A percentile compares a stretch with the other conserved stretches of the same genome.
Conservation (phyloP, 2,797 vertebrate species). For the Sebastes minor region DNA sequence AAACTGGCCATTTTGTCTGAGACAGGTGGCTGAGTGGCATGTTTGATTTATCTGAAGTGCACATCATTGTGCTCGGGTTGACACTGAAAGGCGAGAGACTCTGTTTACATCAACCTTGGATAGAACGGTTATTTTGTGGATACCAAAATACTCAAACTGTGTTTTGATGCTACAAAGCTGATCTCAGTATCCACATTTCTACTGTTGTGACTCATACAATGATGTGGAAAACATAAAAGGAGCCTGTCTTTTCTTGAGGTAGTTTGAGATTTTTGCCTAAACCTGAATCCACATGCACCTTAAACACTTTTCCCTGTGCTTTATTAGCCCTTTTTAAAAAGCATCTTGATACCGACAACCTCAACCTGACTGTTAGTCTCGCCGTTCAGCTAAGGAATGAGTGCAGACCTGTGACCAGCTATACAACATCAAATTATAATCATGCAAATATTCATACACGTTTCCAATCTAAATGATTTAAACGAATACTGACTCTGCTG, state of each 20-base stretch:
- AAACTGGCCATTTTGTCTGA: constrained; percentile 54
- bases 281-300: neutral
- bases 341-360: neutral
- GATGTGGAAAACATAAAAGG: neutral
- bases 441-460: constrained; percentile 29
- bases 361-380: neutral
- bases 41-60: constrained; percentile 29
- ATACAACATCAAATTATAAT: constrained; percentile 1
- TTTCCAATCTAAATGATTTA: constrained; percentile 25
- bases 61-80: constrained; percentile 20
- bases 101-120: constrained; percentile 9
- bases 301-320: neutral
- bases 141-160: neutral
- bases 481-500: constrained; percentile 20
- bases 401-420: neutral
- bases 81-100: constrained; percentile 15
- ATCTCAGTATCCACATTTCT: neutral
- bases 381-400: neutral
- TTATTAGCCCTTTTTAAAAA: neutral
- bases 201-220: neutral
- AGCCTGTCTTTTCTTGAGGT: neutral
- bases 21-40: constrained; percentile 35
- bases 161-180: constrained; percentile 13
- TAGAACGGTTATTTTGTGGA: neutral
- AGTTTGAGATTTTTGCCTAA: neutral